phyloP scores from a whole-genome alignment of 2,113 vertebrate species.

The Arothron firmamentum region DNA sequence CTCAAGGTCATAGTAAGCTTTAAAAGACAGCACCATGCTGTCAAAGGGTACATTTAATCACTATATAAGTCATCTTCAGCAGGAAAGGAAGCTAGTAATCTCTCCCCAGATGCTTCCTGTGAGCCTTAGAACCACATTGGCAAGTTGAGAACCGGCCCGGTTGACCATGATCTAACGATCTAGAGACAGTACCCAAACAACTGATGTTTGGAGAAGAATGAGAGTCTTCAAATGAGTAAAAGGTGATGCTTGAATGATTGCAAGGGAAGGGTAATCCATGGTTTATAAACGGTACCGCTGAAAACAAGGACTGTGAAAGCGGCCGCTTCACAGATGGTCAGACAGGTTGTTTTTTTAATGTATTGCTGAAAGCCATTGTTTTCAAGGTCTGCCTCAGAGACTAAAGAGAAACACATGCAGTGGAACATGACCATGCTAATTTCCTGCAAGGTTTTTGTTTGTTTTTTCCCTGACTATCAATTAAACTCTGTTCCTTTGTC shows the following conservation, averaged over 20 bases:
- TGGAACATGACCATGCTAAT: conserved; percentile 56
- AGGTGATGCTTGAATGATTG: too few species aligned
- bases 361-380: neutral
- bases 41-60: neutral
- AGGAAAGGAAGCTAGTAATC: neutral
- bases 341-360: too few species aligned
- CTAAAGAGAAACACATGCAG: conserved; percentile 64
- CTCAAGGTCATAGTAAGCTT: too few species aligned
- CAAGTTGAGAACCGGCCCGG: too few species aligned
- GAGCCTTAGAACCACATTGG: neutral
- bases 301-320: neutral
- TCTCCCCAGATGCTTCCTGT: conserved; percentile 3
- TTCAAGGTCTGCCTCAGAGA: conserved; percentile 5
- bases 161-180: neutral
- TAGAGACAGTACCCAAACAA: too few species aligned
- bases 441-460: conserved; percentile 62
- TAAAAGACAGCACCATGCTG: too few species aligned
- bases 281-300: conserved; percentile 1
- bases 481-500: neutral
- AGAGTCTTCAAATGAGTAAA: too few species aligned
- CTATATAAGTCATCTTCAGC: neutral
- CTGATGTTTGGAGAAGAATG: too few species aligned
- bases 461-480: conserved; percentile 37
- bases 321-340: neutral
- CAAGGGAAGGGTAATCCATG: neutral